A percentile compares a stretch with the other conserved stretches of the same genome.
Evolutionary conservation across 2,888 invertebrate species (phyloP).

Genomic region (Aphrophora alni): DNA sequence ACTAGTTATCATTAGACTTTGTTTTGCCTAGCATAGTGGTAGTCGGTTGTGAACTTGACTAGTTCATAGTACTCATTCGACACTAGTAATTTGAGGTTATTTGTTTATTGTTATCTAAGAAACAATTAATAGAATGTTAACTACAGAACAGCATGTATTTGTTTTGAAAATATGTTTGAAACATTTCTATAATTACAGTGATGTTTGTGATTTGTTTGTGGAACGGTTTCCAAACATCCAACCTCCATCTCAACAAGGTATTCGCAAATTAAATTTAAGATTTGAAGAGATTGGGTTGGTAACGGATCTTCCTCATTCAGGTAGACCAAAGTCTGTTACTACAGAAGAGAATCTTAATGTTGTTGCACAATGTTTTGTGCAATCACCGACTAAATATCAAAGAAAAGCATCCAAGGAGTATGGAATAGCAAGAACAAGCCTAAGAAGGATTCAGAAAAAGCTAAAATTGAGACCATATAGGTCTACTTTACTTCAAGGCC

Average conservation of each 20-base stretch:
- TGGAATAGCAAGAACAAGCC: slow-evolving; percentile 26
- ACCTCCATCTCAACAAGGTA: slow-evolving; percentile 35
- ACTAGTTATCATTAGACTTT: not conserved
- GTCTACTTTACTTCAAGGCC: slow-evolving; percentile 23
- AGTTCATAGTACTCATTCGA: not conserved
- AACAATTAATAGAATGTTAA: slow-evolving; percentile 17
- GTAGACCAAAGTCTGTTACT: slow-evolving; percentile 25
- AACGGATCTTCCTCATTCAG: slow-evolving; percentile 17
- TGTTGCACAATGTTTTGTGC: too few relatives aligned
- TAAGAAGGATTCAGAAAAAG: slow-evolving; percentile 26
- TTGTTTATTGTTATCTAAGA: slow-evolving; percentile 14
- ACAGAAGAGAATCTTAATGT: slow-evolving; percentile 33
- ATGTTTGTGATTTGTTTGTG: slow-evolving; percentile 14
- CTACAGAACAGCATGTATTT: slow-evolving; percentile 23
- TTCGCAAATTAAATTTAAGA: slow-evolving; percentile 24
- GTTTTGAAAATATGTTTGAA: slow-evolving; percentile 26
- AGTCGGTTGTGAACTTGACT: not conserved
- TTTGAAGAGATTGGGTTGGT: slow-evolving; percentile 19
- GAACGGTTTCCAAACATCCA: slow-evolving; percentile 26
- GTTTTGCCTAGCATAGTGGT: not conserved
- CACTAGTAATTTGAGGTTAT: slow-evolving; percentile 16
- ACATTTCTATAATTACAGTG: slow-evolving; percentile 20
- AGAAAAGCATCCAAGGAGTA: too few relatives aligned
- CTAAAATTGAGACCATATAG: slow-evolving; percentile 19
- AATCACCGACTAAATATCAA: too few relatives aligned